A percentile compares a stretch with the other conserved stretches of the same genome.
phyloP scores from a whole-genome alignment of 2,888 invertebrate species.

The Scaeva pyrastri region DNA sequence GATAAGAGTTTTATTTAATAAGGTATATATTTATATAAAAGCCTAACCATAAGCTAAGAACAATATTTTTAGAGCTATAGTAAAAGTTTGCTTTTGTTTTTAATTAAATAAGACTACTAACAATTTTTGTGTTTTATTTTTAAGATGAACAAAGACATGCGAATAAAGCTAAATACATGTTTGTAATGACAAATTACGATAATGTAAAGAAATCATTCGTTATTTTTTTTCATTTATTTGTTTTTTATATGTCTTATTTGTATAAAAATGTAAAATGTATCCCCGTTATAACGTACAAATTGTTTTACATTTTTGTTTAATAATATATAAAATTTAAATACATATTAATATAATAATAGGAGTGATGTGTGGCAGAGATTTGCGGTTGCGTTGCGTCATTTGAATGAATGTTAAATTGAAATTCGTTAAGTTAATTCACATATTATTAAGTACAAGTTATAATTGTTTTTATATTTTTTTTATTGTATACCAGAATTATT shows the following conservation, averaged over 20 bases:
- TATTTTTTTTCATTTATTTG: conserved; percentile 3
- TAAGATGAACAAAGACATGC: conserved; percentile 58
- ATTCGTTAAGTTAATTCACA: conserved; percentile 56
- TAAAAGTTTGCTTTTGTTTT: conserved; percentile 46
- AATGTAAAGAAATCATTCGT: conserved; percentile 56
- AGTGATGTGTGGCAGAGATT: conserved; percentile 75
- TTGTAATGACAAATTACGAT: conserved; percentile 63
- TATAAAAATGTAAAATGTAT: conserved; percentile 58
- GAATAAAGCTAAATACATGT: conserved; percentile 64
- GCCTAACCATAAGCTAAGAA: conserved; percentile 62
- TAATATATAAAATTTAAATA: conserved; percentile 14
- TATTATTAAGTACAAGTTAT: conserved; percentile 67
- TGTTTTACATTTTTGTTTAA: conserved; percentile 33
- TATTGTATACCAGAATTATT: conserved; percentile 32
- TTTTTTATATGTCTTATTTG: conserved; percentile 33
- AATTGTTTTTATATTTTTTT: conserved; percentile 15
- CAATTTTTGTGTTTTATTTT: conserved; percentile 53
- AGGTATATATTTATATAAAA: conserved; percentile 51
- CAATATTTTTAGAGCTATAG: conserved; percentile 62
- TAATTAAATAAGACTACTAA: conserved; percentile 68
- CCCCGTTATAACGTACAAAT: conserved; percentile 29
- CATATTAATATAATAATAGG: conserved; percentile 44
- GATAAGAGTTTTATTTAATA: conserved; percentile 39
- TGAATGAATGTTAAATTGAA: conserved; percentile 32
- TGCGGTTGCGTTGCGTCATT: conserved; percentile 71